Evolutionary conservation across 2,888 invertebrate genomes (phyloP), one percentile per base, ranked within the genome.

Genomic region (Camponotus fellah): DNA sequence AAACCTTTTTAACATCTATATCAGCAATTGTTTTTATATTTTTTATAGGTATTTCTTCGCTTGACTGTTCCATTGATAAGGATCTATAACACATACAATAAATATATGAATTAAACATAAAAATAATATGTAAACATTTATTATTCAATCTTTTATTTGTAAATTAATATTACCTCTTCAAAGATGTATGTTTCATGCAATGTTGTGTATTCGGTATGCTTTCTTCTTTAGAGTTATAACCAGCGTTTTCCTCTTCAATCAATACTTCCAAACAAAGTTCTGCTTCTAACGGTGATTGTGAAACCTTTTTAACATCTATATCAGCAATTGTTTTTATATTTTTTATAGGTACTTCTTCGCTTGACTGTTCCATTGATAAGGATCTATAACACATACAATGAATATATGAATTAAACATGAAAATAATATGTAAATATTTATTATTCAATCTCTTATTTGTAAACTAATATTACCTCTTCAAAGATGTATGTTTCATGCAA

Each of bases 111-210:
- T 12, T 58, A 58, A 26, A 26, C 26, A 14, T 58, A 10, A 58
- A 58, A 58, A 58, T 26, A 58, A 26, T 58, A 53, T n/a, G 53
- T 58, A 58, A 21, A 58, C 14, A 32, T 60, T 60, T 60, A 60
- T 26, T 60, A 60, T 60, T 60, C 14, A 60, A 60, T 58, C 4
- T 58, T 10, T 58, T 37, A 37, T 58, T 56, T 56, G 56, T 21
- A 56, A 60, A 60, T 14, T 60, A 60, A 26, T 60, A 3, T 60
- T 60, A 60, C 60, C 60, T 60, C 32, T 60, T 60, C 14, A 60
- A 60, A 60, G 60, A 32, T 60, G 26, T 26, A 58, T 32, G 60
- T 14, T 14, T 32, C 6, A 60, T 60, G 60, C 40, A 40, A 9
- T 60, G 14, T 10, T 32, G 14, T 60, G 60, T 32, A 12, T 60